Percentiles rank a stretch among this genome's conserved stretches.
These are phyloP conservation scores for Pentalonia nigronervosa DNA, from an alignment of 1,140 invertebrate genomes.

Conservation along the genomic window DNA sequence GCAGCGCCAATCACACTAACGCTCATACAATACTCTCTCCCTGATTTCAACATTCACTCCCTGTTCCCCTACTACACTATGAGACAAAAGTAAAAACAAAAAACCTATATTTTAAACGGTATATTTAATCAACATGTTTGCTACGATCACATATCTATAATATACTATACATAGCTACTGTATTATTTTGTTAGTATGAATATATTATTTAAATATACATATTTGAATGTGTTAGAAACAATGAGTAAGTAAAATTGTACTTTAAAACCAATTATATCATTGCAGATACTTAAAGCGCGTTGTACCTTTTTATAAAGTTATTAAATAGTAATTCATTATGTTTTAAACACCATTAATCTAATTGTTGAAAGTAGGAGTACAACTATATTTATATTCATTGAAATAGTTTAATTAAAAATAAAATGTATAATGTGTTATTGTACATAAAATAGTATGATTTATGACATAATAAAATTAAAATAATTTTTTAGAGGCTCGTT, in stretches of 20 bases:
- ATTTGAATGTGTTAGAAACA: neutral
- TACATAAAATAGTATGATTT: neutral
- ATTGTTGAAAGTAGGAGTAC: neutral
- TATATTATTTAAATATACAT: neutral
- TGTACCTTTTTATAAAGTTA: neutral
- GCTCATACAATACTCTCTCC: conserved; percentile 11
- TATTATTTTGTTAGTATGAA: neutral
- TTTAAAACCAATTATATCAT: neutral
- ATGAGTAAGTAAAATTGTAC: neutral
- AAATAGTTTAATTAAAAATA: neutral
- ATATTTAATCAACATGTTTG: conserved; percentile 6
- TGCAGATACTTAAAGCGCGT: neutral
- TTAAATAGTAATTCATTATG: neutral
- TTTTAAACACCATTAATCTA: neutral
- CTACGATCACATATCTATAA: neutral
- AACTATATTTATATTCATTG: neutral
- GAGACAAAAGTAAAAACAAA: neutral
- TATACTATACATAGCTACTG: neutral
- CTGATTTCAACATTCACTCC: neutral
- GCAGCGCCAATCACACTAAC: conserved; percentile 25
- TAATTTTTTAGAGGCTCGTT: neutral
- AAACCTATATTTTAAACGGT: neutral
- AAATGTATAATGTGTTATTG: neutral
- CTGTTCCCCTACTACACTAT: neutral
- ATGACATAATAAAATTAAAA: neutral